Evolutionary conservation across 2,888 invertebrate species (phyloP), one percentile per base, ranked within the genome.

Genomic region (Melieria crassipennis): DNA sequence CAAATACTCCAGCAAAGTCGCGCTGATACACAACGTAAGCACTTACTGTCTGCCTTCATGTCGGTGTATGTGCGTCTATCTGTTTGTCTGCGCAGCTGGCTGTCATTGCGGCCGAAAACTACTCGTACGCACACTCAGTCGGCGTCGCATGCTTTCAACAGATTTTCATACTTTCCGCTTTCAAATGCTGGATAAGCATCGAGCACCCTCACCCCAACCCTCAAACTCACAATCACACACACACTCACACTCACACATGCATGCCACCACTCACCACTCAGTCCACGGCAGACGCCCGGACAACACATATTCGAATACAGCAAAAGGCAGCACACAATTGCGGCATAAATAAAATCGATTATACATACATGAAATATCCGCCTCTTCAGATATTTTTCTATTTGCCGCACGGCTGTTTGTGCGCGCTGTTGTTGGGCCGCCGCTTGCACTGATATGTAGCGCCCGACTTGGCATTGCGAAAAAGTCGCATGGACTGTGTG

Each of bases 291-390:
- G 3, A 4, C 6, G 56, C 5, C 13, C 11, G 30, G 48, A 45
- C 4, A 10, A 7, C 9, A 64, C 6, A 30, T 52, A 7, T 13
- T 9, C 42, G 4, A 9, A 42, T 45, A 60, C 30, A 7, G 6
- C 62, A 10, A 4, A 50, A 43, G 52, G 3, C 57, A n/a, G 50
- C 30, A 65, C 69, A 48, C 65, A 61, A 50, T 52, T 48, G 50
- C 46, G 62, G 63, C 69, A 69, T 57, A 70, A 52, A 70, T 70
- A 73, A 70, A 73, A 73, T 73, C 73, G 73, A 73, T 70, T 73
- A 73, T 73, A 64, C 70, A 73, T 73, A 64, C 70, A 73, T 73
- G 64, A 73, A 73, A 73, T 70, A 70, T 70, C 64, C 30, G 30
- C 30, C 70, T 64, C 64, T 73, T 73, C 66, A 56, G 63, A 47